A percentile compares a stretch with the other conserved stretches of the same genome.
These are phyloP conservation scores for Benthochromis sp. DNA, from an alignment of 2,113 vertebrate genomes.

Conservation along the genomic window DNA sequence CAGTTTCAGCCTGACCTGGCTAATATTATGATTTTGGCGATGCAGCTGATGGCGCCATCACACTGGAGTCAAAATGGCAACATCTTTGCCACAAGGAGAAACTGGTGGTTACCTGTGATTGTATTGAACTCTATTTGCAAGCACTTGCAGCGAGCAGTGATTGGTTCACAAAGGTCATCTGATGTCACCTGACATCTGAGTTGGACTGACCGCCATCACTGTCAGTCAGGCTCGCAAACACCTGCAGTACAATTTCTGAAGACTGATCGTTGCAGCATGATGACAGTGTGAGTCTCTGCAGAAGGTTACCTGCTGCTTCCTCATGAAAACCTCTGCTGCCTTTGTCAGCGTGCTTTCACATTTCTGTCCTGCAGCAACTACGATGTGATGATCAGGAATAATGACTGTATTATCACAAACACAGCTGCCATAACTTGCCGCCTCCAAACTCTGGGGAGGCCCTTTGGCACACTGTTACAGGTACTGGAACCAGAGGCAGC, in stretches of 20 bases:
- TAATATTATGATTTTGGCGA: not conserved
- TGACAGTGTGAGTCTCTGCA: not conserved
- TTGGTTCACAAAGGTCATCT: not conserved
- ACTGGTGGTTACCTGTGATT: not conserved
- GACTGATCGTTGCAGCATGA: not conserved
- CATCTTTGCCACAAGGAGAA: not conserved
- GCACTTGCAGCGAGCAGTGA: not conserved
- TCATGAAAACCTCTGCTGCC: not conserved
- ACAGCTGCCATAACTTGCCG: not conserved
- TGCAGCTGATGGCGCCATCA: not conserved
- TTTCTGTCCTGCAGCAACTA: not conserved
- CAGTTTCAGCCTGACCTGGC: not conserved
- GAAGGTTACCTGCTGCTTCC: not conserved
- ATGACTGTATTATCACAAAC: not conserved
- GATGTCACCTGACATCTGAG: not conserved
- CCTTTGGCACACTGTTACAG: not conserved
- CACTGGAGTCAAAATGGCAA: not conserved
- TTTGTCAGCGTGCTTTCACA: not conserved
- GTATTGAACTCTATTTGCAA: not conserved
- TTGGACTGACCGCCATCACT: not conserved
- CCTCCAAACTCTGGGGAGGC: not conserved
- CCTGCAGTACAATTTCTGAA: not conserved
- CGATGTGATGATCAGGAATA: not conserved
- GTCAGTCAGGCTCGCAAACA: not conserved
- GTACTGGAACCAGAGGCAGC: not conserved